phyloP scores from a whole-genome alignment of 2,888 invertebrate species.

The Diloba caeruleocephala region DNA sequence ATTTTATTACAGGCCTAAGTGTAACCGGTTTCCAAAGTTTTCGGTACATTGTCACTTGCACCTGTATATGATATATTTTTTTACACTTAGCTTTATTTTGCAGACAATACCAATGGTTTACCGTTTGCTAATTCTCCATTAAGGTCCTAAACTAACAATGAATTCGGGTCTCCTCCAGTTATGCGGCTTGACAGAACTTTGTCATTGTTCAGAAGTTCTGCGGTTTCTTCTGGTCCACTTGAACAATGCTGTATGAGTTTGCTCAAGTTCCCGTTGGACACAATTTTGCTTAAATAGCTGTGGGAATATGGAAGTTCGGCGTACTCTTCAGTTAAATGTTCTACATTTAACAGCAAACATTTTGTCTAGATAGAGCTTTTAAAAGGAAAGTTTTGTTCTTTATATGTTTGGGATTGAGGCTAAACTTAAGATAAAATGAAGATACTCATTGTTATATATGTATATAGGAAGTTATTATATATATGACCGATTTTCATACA shows the following conservation, averaged over 20 bases:
- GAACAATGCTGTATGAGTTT: conserved; percentile 20
- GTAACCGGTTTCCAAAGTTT: too few species aligned
- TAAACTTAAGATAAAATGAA: too few species aligned
- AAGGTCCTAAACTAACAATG: conserved; percentile 41
- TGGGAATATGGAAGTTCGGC: conserved; percentile 2
- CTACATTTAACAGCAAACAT: too few species aligned
- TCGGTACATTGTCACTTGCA: too few species aligned
- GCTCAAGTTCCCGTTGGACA: conserved; percentile 17
- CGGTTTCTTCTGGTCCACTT: conserved; percentile 41
- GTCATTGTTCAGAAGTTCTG: conserved; percentile 23
- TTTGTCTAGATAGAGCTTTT: too few species aligned
- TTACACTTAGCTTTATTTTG: conserved; percentile 15
- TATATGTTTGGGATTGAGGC: too few species aligned
- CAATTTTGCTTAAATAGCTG: conserved; percentile 6
- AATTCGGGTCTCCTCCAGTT: conserved; percentile 8
- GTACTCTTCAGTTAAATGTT: neutral
- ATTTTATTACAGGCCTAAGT: too few species aligned
- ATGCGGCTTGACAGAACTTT: conserved; percentile 22
- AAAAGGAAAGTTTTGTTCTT: too few species aligned
- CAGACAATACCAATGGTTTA: conserved; percentile 14
- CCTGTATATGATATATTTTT: conserved; percentile 24
- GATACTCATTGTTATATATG: too few species aligned
- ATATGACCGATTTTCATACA: too few species aligned
- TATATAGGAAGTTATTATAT: too few species aligned
- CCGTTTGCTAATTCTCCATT: conserved; percentile 23